Conservation (phyloP, 2,888 invertebrate species). For the Anorthoa munda region DNA sequence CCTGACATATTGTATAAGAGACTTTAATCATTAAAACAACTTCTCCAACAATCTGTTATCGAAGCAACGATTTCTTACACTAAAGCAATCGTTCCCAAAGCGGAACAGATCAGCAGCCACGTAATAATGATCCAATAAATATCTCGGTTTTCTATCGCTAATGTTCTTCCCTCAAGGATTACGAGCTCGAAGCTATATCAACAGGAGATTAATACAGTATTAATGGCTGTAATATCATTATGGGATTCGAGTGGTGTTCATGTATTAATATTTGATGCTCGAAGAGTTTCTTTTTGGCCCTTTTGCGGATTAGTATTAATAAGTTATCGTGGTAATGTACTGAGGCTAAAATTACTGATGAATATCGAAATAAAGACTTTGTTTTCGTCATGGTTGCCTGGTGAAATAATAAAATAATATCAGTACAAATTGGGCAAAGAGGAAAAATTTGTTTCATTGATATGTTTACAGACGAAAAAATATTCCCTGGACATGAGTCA, state of each 20-base stretch:
- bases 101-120: conserved; percentile 41
- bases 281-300: conserved; percentile 15
- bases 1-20: no score
- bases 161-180: conserved; percentile 51
- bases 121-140: conserved; percentile 61
- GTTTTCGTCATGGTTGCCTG: neutral
- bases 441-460: neutral
- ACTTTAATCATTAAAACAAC: neutral
- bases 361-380: neutral
- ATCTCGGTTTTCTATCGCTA: conserved; percentile 60
- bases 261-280: conserved; percentile 52
- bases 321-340: neutral
- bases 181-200: conserved; percentile 47
- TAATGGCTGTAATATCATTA: conserved; percentile 55
- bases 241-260: conserved; percentile 35
- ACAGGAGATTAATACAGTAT: conserved; percentile 59
- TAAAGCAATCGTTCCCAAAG: conserved; percentile 9
- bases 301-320: conserved; percentile 28
- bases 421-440: neutral
- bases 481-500: neutral
- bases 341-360: neutral
- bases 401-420: neutral
- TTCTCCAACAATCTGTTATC: neutral
- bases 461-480: neutral
- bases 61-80: neutral